These are phyloP conservation scores for Sebastes melanostomus DNA, from an alignment of 2,797 vertebrate genomes.

Conservation along the genomic window DNA sequence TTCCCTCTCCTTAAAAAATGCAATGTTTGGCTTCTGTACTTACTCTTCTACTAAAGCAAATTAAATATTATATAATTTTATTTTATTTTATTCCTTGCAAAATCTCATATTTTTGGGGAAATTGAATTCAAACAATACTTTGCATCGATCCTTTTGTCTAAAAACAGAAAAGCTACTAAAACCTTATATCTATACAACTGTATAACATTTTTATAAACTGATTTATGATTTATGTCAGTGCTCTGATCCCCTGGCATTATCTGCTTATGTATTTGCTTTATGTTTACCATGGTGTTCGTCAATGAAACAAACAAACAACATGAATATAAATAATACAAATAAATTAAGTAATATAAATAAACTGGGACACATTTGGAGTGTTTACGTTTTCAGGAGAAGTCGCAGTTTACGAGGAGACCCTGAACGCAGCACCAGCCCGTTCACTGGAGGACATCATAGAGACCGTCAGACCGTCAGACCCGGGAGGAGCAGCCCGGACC, in stretches of 20 bases:
- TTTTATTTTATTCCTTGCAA: background rate
- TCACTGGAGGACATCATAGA: background rate
- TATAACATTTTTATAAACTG: background rate
- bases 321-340: background rate
- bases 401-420: background rate
- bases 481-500: background rate
- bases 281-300: background rate
- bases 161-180: background rate
- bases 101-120: background rate
- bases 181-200: background rate
- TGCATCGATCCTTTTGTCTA: background rate
- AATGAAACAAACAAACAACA: background rate
- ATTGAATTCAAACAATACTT: background rate
- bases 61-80: background rate
- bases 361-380: background rate
- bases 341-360: background rate
- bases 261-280: background rate
- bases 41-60: too few relatives aligned
- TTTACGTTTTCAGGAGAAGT: background rate
- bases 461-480: background rate
- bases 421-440: conserved; percentile 22
- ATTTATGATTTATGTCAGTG: background rate
- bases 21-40: background rate
- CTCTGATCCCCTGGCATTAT: background rate
- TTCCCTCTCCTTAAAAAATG: background rate